Conservation (phyloP, 2,113 vertebrate species). For the Perca fluviatilis region DNA sequence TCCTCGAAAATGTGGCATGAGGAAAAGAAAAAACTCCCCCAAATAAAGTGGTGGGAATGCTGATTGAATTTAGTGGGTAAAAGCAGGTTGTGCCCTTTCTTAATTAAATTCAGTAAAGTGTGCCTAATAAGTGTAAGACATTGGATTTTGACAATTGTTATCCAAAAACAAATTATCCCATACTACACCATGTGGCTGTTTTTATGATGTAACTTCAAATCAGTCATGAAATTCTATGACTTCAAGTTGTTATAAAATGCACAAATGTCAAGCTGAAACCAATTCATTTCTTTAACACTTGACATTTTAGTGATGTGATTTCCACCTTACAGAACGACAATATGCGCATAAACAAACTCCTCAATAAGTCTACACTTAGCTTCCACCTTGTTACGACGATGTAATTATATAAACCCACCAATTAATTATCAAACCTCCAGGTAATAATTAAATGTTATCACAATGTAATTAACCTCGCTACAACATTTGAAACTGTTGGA, state of each 20-base stretch:
- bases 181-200: too few species aligned
- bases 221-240: background rate
- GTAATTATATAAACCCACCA: conserved; percentile 57
- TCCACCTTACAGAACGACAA: background rate
- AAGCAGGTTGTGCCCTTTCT: conserved; percentile 3
- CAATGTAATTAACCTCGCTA: conserved; percentile 49
- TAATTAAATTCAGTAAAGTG: conserved; percentile 26
- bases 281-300: background rate
- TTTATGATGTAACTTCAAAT: background rate
- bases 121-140: conserved; percentile 12
- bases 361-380: conserved; percentile 36
- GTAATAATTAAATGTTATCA: conserved; percentile 54
- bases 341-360: conserved; percentile 6
- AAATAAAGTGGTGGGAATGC: background rate
- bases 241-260: background rate
- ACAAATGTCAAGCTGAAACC: conserved; percentile 12
- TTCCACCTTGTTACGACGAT: background rate
- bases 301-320: conserved; percentile 10
- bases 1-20: conserved; percentile 20
- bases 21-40: background rate
- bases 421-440: conserved; percentile 57
- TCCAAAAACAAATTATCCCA: background rate
- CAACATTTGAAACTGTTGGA: conserved; percentile 17
- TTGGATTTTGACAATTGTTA: background rate
- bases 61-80: background rate